Percentiles rank a stretch among this genome's conserved stretches.
Evolutionary conservation across 2,888 invertebrate species (phyloP).

Genomic region (Megalurothrips usitatus): DNA sequence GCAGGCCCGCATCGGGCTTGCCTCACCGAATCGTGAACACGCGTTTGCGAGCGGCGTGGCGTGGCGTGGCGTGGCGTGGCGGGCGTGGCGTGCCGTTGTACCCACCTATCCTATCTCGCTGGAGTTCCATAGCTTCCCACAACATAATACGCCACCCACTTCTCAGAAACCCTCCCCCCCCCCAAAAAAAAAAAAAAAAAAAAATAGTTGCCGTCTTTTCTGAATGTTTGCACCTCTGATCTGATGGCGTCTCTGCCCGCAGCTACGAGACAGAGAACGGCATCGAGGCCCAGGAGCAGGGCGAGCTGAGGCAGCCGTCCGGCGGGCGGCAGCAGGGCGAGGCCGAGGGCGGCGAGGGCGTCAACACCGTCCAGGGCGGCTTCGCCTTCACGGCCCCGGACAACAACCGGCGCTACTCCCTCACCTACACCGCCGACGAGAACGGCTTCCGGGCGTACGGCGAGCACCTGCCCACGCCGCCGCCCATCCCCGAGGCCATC

Average conservation of each 20-base stretch:
- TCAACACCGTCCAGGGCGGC: neutral
- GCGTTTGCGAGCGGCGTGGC: neutral
- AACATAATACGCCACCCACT: too few relatives aligned
- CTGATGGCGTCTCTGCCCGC: neutral
- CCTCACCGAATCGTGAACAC: conserved; percentile 13
- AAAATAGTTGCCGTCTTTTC: too few relatives aligned
- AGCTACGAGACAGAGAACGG: conserved; percentile 18
- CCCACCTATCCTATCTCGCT: neutral
- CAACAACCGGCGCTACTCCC: conserved; percentile 4
- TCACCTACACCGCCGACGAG: conserved; percentile 59
- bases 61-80: neutral
- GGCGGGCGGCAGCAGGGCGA: neutral
- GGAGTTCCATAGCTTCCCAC: too few relatives aligned
- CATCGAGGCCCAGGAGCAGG: conserved; percentile 23
- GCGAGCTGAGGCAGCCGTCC: neutral
- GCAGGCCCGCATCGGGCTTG: neutral
- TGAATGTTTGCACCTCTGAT: too few relatives aligned
- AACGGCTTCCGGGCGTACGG: conserved; percentile 62
- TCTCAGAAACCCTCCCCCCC: too few relatives aligned
- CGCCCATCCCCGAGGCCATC: conserved; percentile 44
- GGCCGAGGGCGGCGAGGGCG: neutral
- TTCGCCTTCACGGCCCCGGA: conserved; percentile 18
- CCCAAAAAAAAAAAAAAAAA: too few relatives aligned
- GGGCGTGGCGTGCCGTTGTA: neutral
- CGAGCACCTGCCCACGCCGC: conserved; percentile 45